Percentiles rank a stretch among this genome's conserved stretches.
Evolutionary conservation across 2,797 vertebrate species (phyloP).

Genomic region (Leptatherina wallacei): DNA sequence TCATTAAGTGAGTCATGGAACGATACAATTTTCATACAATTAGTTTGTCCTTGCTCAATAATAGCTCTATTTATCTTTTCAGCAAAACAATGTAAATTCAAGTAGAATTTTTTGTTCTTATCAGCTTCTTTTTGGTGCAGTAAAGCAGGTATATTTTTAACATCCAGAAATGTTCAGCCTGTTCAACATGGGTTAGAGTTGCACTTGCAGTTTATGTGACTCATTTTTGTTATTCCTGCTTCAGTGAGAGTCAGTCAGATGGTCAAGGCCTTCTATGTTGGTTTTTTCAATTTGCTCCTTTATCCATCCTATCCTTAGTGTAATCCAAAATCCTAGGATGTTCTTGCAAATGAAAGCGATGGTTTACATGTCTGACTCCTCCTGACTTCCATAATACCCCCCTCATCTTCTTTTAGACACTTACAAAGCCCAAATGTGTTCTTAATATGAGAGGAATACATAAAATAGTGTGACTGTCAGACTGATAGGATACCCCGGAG

Average conservation of each 20-base stretch:
- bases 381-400: conserved; percentile 25
- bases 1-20: conserved; percentile 68
- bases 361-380: conserved; percentile 35
- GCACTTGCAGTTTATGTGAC: conserved; percentile 6
- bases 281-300: conserved; percentile 21
- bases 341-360: conserved; percentile 30
- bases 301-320: conserved; percentile 27
- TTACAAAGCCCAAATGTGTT: conserved; percentile 34
- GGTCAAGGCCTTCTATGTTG: neutral
- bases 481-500: conserved; percentile 50
- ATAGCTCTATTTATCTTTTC: conserved; percentile 36
- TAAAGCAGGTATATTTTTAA: conserved; percentile 1
- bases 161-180: neutral
- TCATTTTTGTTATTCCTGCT: conserved; percentile 21
- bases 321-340: conserved; percentile 41
- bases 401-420: conserved; percentile 24
- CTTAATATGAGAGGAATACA: conserved; percentile 27
- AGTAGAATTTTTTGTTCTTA: neutral
- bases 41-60: conserved; percentile 49
- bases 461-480: conserved; percentile 48
- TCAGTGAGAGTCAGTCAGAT: conserved; percentile 1
- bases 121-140: neutral
- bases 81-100: conserved; percentile 14
- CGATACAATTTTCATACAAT: conserved; percentile 51
- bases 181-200: neutral